These are phyloP conservation scores for Embiotoca jacksoni DNA, from an alignment of 2,113 vertebrate species.

Conservation along the genomic window DNA sequence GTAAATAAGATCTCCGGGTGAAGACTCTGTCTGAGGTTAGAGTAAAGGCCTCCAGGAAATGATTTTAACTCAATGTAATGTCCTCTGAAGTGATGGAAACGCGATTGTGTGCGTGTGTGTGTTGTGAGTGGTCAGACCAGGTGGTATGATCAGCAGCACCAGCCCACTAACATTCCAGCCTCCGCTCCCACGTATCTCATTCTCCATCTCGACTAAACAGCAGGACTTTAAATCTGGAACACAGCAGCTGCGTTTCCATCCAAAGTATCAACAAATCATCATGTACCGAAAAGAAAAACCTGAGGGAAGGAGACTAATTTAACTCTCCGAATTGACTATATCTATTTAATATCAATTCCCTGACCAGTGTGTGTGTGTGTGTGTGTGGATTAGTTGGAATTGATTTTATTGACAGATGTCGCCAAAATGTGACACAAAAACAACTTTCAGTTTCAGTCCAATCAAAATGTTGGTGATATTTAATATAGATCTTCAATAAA, in stretches of 20 bases:
- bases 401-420: too few relatives aligned
- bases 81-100: slow-evolving; percentile 8
- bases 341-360: too few relatives aligned
- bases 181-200: slow-evolving; percentile 47
- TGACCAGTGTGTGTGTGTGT: too few relatives aligned
- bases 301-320: too few relatives aligned
- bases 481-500: too few relatives aligned
- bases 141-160: slow-evolving; percentile 71
- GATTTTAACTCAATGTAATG: background rate
- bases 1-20: background rate
- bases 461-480: too few relatives aligned
- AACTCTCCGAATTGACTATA: too few relatives aligned
- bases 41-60: background rate
- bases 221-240: slow-evolving; percentile 51
- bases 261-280: slow-evolving; percentile 41
- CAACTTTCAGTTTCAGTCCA: too few relatives aligned
- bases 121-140: slow-evolving; percentile 73
- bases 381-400: too few relatives aligned
- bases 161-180: slow-evolving; percentile 74
- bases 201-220: slow-evolving; percentile 47
- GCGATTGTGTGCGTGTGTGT: slow-evolving; percentile 59
- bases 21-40: background rate
- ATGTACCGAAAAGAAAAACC: too few relatives aligned
- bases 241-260: slow-evolving; percentile 58
- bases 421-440: too few relatives aligned